Evolutionary conservation across 2,797 vertebrate species (phyloP).

Genomic region (Naso thynnoides): DNA sequence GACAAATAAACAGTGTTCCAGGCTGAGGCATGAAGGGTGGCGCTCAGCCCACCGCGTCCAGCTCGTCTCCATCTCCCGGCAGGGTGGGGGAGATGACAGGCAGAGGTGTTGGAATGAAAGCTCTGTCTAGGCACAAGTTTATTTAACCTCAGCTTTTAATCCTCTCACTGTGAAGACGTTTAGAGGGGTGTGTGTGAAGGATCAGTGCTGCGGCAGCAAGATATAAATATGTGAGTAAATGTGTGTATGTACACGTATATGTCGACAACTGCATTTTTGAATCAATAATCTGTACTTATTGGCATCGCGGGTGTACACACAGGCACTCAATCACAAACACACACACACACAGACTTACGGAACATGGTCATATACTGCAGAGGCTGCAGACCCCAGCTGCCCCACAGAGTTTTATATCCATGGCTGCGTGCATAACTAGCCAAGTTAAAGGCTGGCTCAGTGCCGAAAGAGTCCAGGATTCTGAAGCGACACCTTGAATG

Average conservation of each 20-base stretch:
- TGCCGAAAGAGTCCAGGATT: conserved; percentile 85
- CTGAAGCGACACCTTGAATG: conserved; percentile 79
- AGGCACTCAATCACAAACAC: neutral
- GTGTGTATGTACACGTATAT: neutral
- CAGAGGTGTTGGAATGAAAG: conserved; percentile 72
- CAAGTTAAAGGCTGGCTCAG: conserved; percentile 83
- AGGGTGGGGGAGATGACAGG: conserved; percentile 62
- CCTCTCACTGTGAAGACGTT: conserved; percentile 47
- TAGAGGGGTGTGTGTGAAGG: conserved; percentile 29
- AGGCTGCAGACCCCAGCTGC: conserved; percentile 83
- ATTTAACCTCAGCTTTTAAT: conserved; percentile 74
- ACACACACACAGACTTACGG: conserved; percentile 72
- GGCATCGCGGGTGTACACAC: no score
- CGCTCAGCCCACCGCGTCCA: conserved; percentile 61
- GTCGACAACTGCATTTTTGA: conserved; percentile 3
- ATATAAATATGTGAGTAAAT: conserved; percentile 1
- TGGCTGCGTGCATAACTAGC: conserved; percentile 73
- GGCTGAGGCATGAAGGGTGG: conserved; percentile 52
- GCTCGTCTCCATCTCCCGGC: conserved; percentile 72
- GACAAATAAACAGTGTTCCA: conserved; percentile 78
- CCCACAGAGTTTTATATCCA: conserved; percentile 83
- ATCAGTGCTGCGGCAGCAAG: conserved; percentile 25
- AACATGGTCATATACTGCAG: conserved; percentile 87
- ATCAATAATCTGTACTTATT: neutral
- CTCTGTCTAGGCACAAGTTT: conserved; percentile 63